phyloP scores from a whole-genome alignment of 2,888 invertebrate genomes.

The Imbricaverruca yamaguchii region DNA sequence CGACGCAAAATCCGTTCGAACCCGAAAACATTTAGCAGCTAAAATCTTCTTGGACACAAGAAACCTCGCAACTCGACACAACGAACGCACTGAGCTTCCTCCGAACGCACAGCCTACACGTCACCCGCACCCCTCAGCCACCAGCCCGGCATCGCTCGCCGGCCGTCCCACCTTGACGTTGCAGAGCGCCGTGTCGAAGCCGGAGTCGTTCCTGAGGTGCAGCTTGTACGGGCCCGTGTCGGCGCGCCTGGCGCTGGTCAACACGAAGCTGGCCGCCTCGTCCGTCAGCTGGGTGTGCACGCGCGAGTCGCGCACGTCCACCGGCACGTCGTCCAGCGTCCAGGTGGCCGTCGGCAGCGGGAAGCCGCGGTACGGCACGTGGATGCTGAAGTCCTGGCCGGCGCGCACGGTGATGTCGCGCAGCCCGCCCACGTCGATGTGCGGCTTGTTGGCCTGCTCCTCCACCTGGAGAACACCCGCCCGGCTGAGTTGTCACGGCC shows the following conservation, averaged over 20 bases:
- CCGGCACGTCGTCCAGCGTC: conserved; percentile 76
- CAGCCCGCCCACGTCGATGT: conserved; percentile 86
- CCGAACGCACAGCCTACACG: too few relatives aligned
- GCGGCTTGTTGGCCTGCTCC: conserved; percentile 91
- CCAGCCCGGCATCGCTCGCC: too few relatives aligned
- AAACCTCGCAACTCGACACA: too few relatives aligned
- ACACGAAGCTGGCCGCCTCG: conserved; percentile 83
- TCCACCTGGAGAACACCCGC: conserved; percentile 52
- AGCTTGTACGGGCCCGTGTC: conserved; percentile 89
- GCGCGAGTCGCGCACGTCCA: conserved; percentile 59
- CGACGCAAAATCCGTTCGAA: too few relatives aligned
- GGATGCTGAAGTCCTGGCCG: conserved; percentile 95
- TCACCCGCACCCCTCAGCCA: too few relatives aligned
- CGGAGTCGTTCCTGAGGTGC: conserved; percentile 86
- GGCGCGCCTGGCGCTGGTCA: conserved; percentile 79
- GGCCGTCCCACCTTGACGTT: conserved; percentile 54
- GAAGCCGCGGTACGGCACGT: conserved; percentile 90
- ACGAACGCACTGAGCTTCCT: too few relatives aligned
- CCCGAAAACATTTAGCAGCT: too few relatives aligned
- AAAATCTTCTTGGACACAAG: too few relatives aligned
- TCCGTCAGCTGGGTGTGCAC: conserved; percentile 62
- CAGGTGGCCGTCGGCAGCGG: conserved; percentile 92
- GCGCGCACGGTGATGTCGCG: conserved; percentile 94
- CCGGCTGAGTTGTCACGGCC: too few relatives aligned
- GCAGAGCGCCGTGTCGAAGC: conserved; percentile 88